Conservation (phyloP, 2,797 vertebrate species). For the Sebastes trivittatus region DNA sequence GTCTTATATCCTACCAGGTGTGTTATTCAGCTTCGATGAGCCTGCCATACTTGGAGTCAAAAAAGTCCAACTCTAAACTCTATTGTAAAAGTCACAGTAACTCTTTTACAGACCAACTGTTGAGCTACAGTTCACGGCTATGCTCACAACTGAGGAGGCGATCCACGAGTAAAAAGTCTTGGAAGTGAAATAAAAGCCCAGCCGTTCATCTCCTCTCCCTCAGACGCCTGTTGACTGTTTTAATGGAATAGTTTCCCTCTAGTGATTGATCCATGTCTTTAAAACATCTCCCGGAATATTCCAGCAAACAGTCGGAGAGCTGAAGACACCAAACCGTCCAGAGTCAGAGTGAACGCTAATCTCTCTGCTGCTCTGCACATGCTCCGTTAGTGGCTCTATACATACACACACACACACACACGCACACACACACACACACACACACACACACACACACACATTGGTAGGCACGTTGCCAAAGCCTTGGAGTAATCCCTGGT, state of each 20-base stretch:
- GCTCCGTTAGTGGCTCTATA: neutral
- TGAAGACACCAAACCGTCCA: neutral
- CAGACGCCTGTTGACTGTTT: neutral
- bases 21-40: neutral
- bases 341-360: constrained; percentile 23
- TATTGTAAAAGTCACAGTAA: neutral
- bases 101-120: neutral
- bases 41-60: neutral
- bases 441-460: neutral
- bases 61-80: neutral
- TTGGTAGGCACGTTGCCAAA: too few relatives aligned
- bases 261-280: neutral
- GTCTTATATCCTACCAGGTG: neutral
- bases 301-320: neutral
- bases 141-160: neutral
- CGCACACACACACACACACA: too few relatives aligned
- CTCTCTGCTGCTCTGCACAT: constrained; percentile 35
- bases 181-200: neutral
- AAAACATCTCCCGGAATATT: constrained; percentile 3
- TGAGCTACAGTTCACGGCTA: neutral
- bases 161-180: neutral
- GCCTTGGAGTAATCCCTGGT: neutral
- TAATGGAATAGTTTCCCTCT: neutral
- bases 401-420: neutral
- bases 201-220: neutral